A percentile compares a stretch with the other conserved stretches of the same genome.
Evolutionary conservation across 2,888 invertebrate genomes (phyloP).

Genomic region (Aspidiotus destructor): DNA sequence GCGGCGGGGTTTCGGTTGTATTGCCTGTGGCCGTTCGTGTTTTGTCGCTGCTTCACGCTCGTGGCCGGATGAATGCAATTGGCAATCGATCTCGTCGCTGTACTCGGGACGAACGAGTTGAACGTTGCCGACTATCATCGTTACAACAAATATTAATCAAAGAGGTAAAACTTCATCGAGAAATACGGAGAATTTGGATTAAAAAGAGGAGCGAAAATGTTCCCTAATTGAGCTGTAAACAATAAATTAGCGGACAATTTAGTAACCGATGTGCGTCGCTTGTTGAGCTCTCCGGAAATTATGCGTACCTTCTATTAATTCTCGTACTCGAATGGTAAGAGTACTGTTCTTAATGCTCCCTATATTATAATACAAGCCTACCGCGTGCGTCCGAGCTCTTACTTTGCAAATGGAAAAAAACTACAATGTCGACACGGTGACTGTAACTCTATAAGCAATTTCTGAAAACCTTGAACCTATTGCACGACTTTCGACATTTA

Average conservation of each 20-base stretch:
- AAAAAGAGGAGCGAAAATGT: not conserved
- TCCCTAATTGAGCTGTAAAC: slow-evolving; percentile 2
- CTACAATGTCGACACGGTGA: too few species aligned
- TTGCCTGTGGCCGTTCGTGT: slow-evolving; percentile 25
- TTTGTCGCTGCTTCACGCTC: slow-evolving; percentile 20
- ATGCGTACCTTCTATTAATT: too few species aligned
- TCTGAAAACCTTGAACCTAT: too few species aligned
- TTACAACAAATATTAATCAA: not conserved
- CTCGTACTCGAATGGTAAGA: too few species aligned
- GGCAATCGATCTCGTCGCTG: slow-evolving; percentile 20
- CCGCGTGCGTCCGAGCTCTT: too few species aligned
- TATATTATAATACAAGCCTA: too few species aligned
- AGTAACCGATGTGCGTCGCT: too few species aligned
- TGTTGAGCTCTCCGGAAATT: too few species aligned
- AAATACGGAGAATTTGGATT: not conserved
- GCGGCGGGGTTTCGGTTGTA: slow-evolving; percentile 29
- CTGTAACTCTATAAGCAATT: too few species aligned
- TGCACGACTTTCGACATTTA: too few species aligned
- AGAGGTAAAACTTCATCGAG: not conserved
- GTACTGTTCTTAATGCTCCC: too few species aligned
- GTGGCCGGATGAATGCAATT: slow-evolving; percentile 26
- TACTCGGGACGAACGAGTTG: slow-evolving; percentile 9
- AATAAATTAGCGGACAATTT: not conserved
- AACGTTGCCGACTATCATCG: slow-evolving; percentile 18
- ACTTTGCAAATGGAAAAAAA: too few species aligned